phyloP scores from a whole-genome alignment of 2,797 vertebrate species.

The Siniperca scherzeri region DNA sequence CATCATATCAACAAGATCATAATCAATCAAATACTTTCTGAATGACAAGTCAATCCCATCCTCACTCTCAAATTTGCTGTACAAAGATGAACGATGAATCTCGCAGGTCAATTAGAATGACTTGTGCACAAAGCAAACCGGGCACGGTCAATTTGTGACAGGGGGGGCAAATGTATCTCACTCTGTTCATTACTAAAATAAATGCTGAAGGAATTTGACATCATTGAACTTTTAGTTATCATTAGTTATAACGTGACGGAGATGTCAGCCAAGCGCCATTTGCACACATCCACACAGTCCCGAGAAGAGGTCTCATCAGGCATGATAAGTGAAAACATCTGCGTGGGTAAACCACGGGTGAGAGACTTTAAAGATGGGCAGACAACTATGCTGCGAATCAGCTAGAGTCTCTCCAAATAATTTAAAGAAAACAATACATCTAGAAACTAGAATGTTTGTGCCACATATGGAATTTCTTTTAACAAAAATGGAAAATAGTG shows the following conservation, averaged over 20 bases:
- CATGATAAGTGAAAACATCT: neutral
- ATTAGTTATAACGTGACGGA: neutral
- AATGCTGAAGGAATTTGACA: neutral
- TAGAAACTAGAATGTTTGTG: neutral
- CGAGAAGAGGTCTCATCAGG: neutral
- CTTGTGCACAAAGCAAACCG: neutral
- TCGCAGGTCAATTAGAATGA: neutral
- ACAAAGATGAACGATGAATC: neutral
- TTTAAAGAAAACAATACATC: neutral
- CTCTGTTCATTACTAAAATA: neutral
- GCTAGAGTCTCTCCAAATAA: neutral
- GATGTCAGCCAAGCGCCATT: neutral
- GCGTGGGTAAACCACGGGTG: neutral
- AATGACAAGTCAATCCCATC: neutral
- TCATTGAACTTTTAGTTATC: neutral
- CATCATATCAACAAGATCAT: neutral
- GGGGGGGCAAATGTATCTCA: neutral
- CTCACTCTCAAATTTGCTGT: neutral
- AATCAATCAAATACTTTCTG: neutral
- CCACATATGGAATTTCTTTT: no score
- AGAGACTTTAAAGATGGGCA: neutral
- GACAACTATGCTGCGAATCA: neutral
- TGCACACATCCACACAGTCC: neutral
- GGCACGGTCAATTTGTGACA: neutral
- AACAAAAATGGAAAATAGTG: no score